A percentile compares a stretch with the other conserved stretches of the same genome.
phyloP scores from a whole-genome alignment of 2,888 invertebrate genomes.

The Chydorus sphaericus region DNA sequence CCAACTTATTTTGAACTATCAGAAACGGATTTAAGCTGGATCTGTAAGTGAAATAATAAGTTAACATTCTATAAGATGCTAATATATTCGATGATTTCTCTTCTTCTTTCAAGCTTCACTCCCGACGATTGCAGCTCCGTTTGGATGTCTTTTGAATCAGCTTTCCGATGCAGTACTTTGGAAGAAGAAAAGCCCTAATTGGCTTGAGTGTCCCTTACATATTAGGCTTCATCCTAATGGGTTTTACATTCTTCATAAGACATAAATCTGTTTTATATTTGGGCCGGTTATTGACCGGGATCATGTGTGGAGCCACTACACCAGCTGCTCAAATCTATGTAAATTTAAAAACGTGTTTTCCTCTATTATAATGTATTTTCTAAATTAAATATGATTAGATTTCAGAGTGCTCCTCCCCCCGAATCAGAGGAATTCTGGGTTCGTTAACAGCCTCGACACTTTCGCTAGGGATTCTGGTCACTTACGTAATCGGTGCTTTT shows the following conservation, averaged over 20 bases:
- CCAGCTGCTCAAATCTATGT: conserved; percentile 17
- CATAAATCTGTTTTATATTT: conserved; percentile 13
- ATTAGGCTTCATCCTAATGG: conserved; percentile 16
- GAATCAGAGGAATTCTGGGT: conserved; percentile 15
- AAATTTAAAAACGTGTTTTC: background rate
- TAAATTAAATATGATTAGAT: too few relatives aligned
- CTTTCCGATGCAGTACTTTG: conserved; percentile 15
- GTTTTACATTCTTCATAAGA: conserved; percentile 8
- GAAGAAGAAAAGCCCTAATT: conserved; percentile 16
- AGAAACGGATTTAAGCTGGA: background rate
- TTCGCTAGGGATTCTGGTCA: conserved; percentile 46
- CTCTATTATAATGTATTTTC: too few relatives aligned
- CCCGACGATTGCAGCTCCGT: too few relatives aligned
- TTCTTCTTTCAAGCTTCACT: too few relatives aligned
- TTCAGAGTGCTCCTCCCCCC: conserved; percentile 15
- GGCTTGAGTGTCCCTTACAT: conserved; percentile 12
- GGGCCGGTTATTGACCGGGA: conserved; percentile 17
- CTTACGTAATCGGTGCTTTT: conserved; percentile 62
- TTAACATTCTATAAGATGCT: too few relatives aligned
- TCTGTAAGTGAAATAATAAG: background rate
- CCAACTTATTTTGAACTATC: background rate
- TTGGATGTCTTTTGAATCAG: conserved; percentile 12
- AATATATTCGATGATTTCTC: too few relatives aligned
- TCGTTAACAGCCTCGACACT: conserved; percentile 15
- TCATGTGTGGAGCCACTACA: conserved; percentile 15